Conservation (phyloP, 1,140 invertebrate species). For the Heterodera carotae region DNA sequence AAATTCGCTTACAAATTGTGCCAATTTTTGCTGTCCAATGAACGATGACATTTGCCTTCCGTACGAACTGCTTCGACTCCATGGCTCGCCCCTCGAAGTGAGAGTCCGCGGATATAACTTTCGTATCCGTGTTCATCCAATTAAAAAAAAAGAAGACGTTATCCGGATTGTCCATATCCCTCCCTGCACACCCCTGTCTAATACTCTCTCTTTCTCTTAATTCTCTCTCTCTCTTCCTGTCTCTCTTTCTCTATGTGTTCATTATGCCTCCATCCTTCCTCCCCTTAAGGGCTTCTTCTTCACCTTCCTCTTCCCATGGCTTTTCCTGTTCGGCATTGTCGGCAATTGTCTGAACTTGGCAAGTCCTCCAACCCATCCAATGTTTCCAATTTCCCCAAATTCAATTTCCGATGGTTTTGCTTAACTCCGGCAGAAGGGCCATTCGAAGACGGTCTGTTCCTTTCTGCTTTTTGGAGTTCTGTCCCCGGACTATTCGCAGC, state of each 20-base stretch:
- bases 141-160: no score
- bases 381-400: slow-evolving; percentile 27
- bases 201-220: no score
- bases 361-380: slow-evolving; percentile 39
- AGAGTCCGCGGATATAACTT: no score
- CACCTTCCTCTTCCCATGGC: slow-evolving; percentile 47
- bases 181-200: no score
- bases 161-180: no score
- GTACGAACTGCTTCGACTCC: slow-evolving; percentile 36
- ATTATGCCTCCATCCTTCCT: not conserved
- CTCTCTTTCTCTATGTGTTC: not conserved
- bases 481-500: not conserved
- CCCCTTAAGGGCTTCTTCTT: slow-evolving; percentile 43
- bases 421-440: slow-evolving; percentile 9
- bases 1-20: no score
- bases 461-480: no score
- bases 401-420: slow-evolving; percentile 9
- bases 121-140: no score
- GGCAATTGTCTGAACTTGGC: slow-evolving; percentile 52
- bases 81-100: slow-evolving; percentile 36
- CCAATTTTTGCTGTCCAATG: not conserved
- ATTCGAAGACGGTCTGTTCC: slow-evolving; percentile 12
- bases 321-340: slow-evolving; percentile 45
- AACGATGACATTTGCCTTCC: slow-evolving; percentile 34
- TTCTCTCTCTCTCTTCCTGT: not conserved